Evolutionary conservation across 2,113 vertebrate genomes (phyloP).

Genomic region (Phylloscopus whistleri): DNA sequence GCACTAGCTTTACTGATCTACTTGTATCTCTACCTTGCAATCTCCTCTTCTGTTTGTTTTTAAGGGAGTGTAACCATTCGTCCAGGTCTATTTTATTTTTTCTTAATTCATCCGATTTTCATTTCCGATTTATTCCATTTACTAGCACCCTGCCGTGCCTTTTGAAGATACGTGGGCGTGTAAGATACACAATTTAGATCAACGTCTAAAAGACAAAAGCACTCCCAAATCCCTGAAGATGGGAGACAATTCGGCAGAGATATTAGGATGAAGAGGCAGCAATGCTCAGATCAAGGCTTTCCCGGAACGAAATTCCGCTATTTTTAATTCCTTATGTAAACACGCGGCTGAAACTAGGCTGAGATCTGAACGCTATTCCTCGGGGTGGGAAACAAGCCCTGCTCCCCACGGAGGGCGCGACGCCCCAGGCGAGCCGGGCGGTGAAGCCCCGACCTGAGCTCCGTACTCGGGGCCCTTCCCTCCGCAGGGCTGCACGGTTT

Average conservation of each 20-base stretch:
- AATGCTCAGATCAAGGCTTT: not conserved
- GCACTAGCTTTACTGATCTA: not conserved
- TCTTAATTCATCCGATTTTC: not conserved
- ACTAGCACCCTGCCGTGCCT: not conserved
- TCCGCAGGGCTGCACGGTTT: not conserved
- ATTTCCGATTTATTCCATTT: not conserved
- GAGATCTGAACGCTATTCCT: not conserved
- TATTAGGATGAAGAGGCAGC: not conserved
- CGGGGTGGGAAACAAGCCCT: not conserved
- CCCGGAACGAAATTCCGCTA: not conserved
- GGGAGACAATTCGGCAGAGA: not conserved
- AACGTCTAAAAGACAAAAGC: conserved; percentile 30
- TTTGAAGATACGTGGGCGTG: not conserved
- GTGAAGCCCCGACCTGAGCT: not conserved
- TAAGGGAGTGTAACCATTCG: not conserved
- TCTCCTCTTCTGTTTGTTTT: not conserved
- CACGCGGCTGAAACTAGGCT: not conserved
- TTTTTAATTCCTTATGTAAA: conserved; percentile 55
- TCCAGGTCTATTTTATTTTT: not conserved
- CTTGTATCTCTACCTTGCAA: not conserved
- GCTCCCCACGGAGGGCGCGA: not conserved
- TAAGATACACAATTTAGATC: not conserved
- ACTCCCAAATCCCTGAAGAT: not conserved
- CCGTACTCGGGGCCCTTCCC: not conserved
- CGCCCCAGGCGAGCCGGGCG: not conserved